These are phyloP conservation scores for Anas platyrhynchos DNA, from an alignment of 2,113 vertebrate species.

Conservation along the genomic window DNA sequence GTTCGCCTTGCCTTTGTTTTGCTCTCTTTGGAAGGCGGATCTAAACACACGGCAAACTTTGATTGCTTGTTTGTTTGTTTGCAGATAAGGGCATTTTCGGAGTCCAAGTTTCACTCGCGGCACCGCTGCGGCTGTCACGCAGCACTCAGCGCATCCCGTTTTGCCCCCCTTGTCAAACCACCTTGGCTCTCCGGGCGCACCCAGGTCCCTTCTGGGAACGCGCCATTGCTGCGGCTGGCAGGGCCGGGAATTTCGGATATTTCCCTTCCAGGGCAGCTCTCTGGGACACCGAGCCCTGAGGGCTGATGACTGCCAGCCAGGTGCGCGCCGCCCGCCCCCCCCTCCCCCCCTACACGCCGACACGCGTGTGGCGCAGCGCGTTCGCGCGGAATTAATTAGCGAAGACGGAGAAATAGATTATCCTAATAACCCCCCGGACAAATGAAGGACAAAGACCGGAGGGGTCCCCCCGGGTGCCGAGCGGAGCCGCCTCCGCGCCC, in stretches of 20 bases:
- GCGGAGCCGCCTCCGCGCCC: too few species aligned
- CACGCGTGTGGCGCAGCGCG: neutral
- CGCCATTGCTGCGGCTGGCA: neutral
- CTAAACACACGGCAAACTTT: neutral
- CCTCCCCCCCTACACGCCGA: neutral
- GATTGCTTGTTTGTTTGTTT: neutral
- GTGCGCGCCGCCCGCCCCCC: neutral
- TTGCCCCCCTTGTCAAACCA: neutral
- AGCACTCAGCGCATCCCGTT: constrained; percentile 21
- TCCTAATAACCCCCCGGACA: neutral
- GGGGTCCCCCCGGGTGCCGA: neutral
- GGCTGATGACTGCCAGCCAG: neutral
- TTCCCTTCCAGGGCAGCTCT: neutral
- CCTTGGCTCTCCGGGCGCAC: neutral
- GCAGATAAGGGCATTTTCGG: neutral
- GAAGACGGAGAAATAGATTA: neutral
- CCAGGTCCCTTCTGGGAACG: neutral
- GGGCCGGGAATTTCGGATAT: neutral
- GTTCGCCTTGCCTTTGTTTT: neutral
- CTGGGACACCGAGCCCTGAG: neutral
- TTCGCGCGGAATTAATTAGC: neutral
- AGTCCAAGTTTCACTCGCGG: neutral
- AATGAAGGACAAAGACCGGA: neutral
- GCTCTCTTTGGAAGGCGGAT: neutral
- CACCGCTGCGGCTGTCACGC: neutral